A percentile compares a stretch with the other conserved stretches of the same genome.
phyloP scores from a whole-genome alignment of 2,113 vertebrate genomes.

The Phrynosoma blainvillii region DNA sequence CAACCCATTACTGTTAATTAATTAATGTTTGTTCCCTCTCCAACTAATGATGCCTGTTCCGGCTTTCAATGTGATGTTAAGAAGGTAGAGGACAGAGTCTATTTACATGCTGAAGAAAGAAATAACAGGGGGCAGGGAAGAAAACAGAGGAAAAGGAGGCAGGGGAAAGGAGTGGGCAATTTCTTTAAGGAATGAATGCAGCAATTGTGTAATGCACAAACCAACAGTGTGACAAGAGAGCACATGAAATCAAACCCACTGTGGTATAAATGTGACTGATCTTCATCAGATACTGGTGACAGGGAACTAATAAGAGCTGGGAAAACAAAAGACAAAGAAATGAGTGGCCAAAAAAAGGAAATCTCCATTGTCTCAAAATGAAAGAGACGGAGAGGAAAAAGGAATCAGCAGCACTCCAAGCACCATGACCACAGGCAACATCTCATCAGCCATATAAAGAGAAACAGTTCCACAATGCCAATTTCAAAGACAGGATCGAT shows the following conservation, averaged over 20 bases:
- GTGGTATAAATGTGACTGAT: neutral
- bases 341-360: neutral
- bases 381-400: neutral
- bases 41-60: neutral
- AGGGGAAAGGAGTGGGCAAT: neutral
- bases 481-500: neutral
- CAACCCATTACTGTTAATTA: neutral
- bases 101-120: neutral
- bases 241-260: neutral
- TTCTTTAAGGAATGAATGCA: neutral
- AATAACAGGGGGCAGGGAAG: neutral
- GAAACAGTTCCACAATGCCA: neutral
- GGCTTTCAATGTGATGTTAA: neutral
- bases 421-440: neutral
- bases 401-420: too few species aligned
- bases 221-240: slow-evolving; percentile 1
- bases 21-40: neutral
- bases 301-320: neutral
- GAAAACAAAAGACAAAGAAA: neutral
- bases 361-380: neutral
- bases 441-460: neutral
- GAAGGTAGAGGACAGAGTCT: neutral
- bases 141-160: rapidly evolving
- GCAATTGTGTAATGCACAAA: neutral
- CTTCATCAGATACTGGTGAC: neutral